Percentiles rank a stretch among this genome's conserved stretches.
These are phyloP conservation scores for Sphinx pinastri DNA, from an alignment of 2,888 invertebrate genomes.

Conservation along the genomic window DNA sequence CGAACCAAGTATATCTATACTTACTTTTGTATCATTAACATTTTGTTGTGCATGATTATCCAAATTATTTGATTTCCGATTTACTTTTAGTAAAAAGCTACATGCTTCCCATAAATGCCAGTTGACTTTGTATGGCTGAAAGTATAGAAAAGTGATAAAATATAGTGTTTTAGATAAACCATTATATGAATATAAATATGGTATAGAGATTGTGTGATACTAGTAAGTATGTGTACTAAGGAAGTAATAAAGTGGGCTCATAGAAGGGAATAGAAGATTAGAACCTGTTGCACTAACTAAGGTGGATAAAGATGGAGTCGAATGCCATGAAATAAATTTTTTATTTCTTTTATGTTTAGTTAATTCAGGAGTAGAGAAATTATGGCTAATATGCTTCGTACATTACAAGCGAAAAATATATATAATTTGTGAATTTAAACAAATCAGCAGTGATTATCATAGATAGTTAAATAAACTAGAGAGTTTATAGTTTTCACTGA, in stretches of 20 bases:
- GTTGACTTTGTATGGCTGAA: slow-evolving; percentile 69
- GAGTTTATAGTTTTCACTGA: slow-evolving; percentile 42
- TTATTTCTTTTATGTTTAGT: too few relatives aligned
- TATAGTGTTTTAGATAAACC: neutral
- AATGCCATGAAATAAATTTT: too few relatives aligned
- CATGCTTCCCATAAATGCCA: slow-evolving; percentile 78
- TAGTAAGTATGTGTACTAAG: too few relatives aligned
- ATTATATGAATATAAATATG: neutral
- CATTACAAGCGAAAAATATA: too few relatives aligned
- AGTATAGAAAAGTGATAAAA: slow-evolving; percentile 28
- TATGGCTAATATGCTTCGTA: too few relatives aligned
- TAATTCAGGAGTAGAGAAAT: too few relatives aligned
- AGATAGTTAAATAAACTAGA: too few relatives aligned
- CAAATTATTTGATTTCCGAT: slow-evolving; percentile 41
- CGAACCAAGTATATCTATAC: slow-evolving; percentile 8
- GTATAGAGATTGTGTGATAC: neutral
- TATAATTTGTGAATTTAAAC: too few relatives aligned
- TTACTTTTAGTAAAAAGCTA: slow-evolving; percentile 66
- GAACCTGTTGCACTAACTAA: too few relatives aligned
- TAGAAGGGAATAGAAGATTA: too few relatives aligned
- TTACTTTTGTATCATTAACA: slow-evolving; percentile 44
- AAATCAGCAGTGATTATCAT: too few relatives aligned
- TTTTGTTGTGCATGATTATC: slow-evolving; percentile 22
- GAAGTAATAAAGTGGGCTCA: neutral
- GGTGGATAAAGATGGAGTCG: too few relatives aligned